Base-by-base conservation (phyloP, 2,888 invertebrate genomes). In the Chrysina gloriosa region DNA sequence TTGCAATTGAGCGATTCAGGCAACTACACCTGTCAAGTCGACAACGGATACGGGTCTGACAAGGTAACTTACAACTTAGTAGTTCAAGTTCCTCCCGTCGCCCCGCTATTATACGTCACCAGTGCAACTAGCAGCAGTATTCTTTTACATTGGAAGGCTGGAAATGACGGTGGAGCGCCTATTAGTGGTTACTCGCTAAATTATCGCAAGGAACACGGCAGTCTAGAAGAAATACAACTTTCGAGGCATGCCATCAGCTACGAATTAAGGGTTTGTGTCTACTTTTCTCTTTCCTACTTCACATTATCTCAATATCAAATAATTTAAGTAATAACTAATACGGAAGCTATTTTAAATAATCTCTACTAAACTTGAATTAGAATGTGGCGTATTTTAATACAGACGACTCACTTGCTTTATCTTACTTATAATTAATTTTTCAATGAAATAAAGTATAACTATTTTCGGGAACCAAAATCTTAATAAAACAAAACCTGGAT, bases 91-190 rank as follows among this genome's bases (percentile, higher is more conserved):
- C 91, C 92, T 6, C 93, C 93, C 0, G 86, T 87, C 31, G 89
- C 92, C 0, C 93, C 94, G 0, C 85, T 89, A 3, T 83, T 93
- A 1, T 91, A 90, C 74, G 89, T 93, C 2, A 90, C 91, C 2
- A 91, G 91, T 77, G 90, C 92, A 1, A 93, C 93, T 0, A 89
- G 91, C 56, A 89, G 89, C 74, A 92, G 92, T 72, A 89, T 94
- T 68, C 82, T 90, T 47, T 85, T 92, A 73, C 90, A 91, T 73
- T 92, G 92, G 92, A 91, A 91, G 79, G 83, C 90, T n/a, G 89
- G 89, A 9, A 88, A 87, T 71, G 88, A 86, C 71, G 92, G 92
- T 5, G 90, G 89, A 56, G 89, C 92, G 4, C 87, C 90, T 0
- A 85, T 92, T 54, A 88, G 87, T 9, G 90, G 90, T 3, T 92